Evolutionary conservation across 2,797 vertebrate species (phyloP), one percentile per base, ranked within the genome.

Genomic region (Sebastes wilsoni): DNA sequence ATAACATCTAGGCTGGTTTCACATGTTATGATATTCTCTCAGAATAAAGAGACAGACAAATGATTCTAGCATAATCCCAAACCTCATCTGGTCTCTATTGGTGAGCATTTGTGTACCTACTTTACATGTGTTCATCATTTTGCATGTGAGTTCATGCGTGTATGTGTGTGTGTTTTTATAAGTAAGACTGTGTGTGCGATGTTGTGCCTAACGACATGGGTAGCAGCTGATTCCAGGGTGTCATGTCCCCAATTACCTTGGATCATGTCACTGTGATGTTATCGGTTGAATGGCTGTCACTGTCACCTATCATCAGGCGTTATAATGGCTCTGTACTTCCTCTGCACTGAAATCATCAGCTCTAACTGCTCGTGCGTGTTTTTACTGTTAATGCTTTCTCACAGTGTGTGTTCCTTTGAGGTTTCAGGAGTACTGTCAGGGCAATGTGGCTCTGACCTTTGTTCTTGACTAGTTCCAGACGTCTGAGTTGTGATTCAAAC

Each of bases 251-350:
- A 89, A 90, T 93, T 93, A 92, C 78, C 70, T 77, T 72, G 46
- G 49, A 92, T 94, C 89, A 90, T 86, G 88, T 93, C 93, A 88
- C 66, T 80, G 71, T 84, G 88, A 91, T 77, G 79, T 87, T 85
- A 92, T 92, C 32, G 83, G 85, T 42, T 65, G 80, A 91, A 77
- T 11, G 80, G 79, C 84, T 89, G 91, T 87, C 88, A 77, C 60
- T 84, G 86, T 85, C 85, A 67, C 68, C 79, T 54, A 36, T 73
- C 66, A 74, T 90, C 79, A 86, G 66, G 54, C 54, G 6, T 25
- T 52, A 64, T 67, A 62, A 49, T 13, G 46, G 46, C 61, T 64
- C 79, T 22, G 49, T 13, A 6, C n/a, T 46, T 27, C 46, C 38
- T 2, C 55, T 9, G 27, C 56, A 28, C 23, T 49, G 28, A 67